A percentile compares a stretch with the other conserved stretches of the same genome.
Conservation (phyloP, 1,140 invertebrate species). For the Camponotus pennsylvanicus region DNA sequence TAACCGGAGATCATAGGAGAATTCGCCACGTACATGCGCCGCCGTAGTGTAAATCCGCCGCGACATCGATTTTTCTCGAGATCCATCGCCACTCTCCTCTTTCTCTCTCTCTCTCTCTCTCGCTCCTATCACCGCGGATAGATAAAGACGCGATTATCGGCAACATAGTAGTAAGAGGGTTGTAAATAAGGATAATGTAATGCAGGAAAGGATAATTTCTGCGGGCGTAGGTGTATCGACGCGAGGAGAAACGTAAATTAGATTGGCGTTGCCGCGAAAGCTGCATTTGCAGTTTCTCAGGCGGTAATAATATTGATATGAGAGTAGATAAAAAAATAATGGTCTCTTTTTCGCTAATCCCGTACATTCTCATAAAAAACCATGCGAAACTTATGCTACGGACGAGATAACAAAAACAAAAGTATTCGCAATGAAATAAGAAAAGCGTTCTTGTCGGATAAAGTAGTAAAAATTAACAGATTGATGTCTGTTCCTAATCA, state of each 20-base stretch:
- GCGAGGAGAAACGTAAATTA: constrained; percentile 67
- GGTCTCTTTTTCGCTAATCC: constrained; percentile 5
- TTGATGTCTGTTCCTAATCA: neutral
- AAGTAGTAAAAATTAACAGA: neutral
- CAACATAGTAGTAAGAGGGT: constrained; percentile 71
- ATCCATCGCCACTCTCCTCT: neutral
- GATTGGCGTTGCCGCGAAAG: constrained; percentile 66
- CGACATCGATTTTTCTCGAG: constrained; percentile 49
- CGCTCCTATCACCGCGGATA: constrained; percentile 45
- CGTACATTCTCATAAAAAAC: neutral
- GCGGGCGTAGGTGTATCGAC: constrained; percentile 66
- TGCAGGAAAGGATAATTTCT: constrained; percentile 66
- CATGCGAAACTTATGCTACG: neutral
- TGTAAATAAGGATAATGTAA: constrained; percentile 74
- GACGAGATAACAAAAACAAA: neutral
- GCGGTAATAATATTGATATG: constrained; percentile 36
- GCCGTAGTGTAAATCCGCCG: constrained; percentile 29
- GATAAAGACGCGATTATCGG: constrained; percentile 71
- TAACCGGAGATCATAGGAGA: constrained; percentile 74
- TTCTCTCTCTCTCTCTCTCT: constrained; percentile 10
- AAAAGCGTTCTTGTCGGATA: neutral
- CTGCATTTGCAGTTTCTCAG: constrained; percentile 51
- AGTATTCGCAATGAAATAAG: neutral
- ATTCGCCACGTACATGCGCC: constrained; percentile 58
- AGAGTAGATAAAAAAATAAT: constrained; percentile 35